Percentiles rank a stretch among this genome's conserved stretches.
These are phyloP conservation scores for Hydraecia micacea DNA, from an alignment of 2,888 invertebrate genomes.

Conservation along the genomic window DNA sequence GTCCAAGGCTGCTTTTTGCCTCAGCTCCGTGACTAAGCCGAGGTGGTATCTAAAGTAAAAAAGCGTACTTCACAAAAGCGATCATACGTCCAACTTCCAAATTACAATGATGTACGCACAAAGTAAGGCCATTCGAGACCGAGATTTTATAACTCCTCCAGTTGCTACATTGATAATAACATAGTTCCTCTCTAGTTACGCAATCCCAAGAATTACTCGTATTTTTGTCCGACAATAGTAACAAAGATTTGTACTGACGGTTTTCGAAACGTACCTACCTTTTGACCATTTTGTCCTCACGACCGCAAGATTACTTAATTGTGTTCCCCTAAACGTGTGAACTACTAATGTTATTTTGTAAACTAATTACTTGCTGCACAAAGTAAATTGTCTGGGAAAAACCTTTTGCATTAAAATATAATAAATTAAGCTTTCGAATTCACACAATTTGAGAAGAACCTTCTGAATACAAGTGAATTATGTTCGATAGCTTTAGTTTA, in stretches of 20 bases:
- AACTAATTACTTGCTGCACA: constrained; percentile 55
- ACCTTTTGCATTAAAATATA: constrained; percentile 36
- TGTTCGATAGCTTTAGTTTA: neutral
- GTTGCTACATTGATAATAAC: constrained; percentile 38
- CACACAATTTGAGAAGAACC: constrained; percentile 31
- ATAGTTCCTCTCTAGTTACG: constrained; percentile 40
- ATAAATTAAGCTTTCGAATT: constrained; percentile 37
- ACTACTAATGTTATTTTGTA: constrained; percentile 50
- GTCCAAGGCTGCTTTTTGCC: constrained; percentile 86
- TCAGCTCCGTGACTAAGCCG: constrained; percentile 81
- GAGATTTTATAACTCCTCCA: constrained; percentile 32
- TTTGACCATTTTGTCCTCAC: constrained; percentile 48
- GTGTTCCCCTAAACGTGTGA: constrained; percentile 57
- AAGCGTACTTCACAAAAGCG: constrained; percentile 57
- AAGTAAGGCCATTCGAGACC: constrained; percentile 40
- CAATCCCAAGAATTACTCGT: constrained; percentile 27
- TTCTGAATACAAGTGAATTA: constrained; percentile 2
- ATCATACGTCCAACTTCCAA: constrained; percentile 50
- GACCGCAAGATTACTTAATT: constrained; percentile 63
- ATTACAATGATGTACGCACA: constrained; percentile 55
- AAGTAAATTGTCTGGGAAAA: constrained; percentile 54
- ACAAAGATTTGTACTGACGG: constrained; percentile 29
- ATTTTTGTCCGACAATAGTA: constrained; percentile 39
- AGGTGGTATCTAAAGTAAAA: constrained; percentile 52
- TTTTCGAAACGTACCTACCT: constrained; percentile 31